A percentile compares a stretch with the other conserved stretches of the same genome.
Conservation (phyloP, 2,113 vertebrate species). For the Pterocles burchelli region DNA sequence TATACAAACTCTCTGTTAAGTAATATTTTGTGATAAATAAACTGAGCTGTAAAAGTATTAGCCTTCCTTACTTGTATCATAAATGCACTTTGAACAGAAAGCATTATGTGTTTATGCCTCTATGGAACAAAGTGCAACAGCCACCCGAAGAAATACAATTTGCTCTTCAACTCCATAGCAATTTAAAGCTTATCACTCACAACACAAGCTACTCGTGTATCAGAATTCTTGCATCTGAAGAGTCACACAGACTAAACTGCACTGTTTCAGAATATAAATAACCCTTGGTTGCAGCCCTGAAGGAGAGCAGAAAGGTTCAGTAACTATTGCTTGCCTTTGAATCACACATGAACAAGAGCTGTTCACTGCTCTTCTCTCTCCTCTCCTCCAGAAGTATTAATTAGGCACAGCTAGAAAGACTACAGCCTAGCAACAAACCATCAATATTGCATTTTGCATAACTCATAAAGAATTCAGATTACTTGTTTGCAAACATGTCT, state of each 20-base stretch:
- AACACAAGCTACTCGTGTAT: background rate
- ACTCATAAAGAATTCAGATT: background rate
- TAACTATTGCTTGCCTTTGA: background rate
- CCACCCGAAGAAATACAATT: background rate
- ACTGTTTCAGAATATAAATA: constrained; percentile 30
- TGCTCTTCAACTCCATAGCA: background rate
- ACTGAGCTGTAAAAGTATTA: background rate
- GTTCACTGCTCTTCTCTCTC: background rate
- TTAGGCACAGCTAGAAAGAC: background rate
- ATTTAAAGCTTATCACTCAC: constrained; percentile 7
- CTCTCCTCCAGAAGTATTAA: background rate
- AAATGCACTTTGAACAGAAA: background rate
- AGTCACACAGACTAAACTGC: background rate
- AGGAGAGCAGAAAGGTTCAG: background rate
- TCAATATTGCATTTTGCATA: background rate
- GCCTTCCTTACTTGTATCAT: background rate
- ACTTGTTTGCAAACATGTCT: background rate
- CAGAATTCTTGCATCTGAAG: background rate
- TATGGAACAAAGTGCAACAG: background rate
- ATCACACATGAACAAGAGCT: background rate
- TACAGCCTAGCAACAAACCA: constrained; percentile 30
- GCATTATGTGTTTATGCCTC: fast-evolving
- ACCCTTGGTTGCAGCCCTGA: background rate
- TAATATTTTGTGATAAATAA: constrained; percentile 6
- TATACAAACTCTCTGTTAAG: background rate